Base-by-base conservation (phyloP, 2,113 vertebrate species). In the Ivindomyrus marchei region DNA sequence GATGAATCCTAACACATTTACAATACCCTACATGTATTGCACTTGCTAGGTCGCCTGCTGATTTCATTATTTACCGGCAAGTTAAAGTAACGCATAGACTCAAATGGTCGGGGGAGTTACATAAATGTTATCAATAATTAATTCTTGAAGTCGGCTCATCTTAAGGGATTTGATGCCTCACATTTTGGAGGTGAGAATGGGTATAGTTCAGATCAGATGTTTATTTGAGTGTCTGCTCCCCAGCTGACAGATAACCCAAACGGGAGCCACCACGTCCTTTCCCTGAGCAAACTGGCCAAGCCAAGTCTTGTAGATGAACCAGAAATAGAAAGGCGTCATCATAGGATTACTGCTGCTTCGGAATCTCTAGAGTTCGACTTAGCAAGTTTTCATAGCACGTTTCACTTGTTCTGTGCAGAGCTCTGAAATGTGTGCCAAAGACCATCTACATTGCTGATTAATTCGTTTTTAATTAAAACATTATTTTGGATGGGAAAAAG, bases 241-340 rank as follows among this genome's bases (percentile, higher is more conserved):
- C 31, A 90, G 17, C 91, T 84, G 87, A 91, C 53, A 52, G 90
- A 2, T 88, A 88, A 89, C 92, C 92, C 94, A 91, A 88, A 89
- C 90, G 93, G 92, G 92, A 93, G 49, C 90, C 45, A 47, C 92
- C 91, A 84, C 91, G 91, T 92, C 45, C 45, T 45, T 47, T 85
- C 83, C 42, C 89, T 90, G 70, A 52, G 24, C 3, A 88, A 70
- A 74, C 90, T 46, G 45, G 56, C 31, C 91, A 36, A 93, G 95
- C 94, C 92, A 91, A 90, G 94, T 95, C 95, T 94, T 94, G 95
- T 93, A 92, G 91, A 90, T 77, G 42, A 89, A 92, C 84, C 88
- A 53, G 80, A 91, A 92, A 91, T 90, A 92, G 77, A 89, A 92
- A 85, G 2, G 62, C n/a, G 87, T 87, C 53, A 88, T 90, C 77